Evolutionary conservation across 2,797 vertebrate species (phyloP).

Genomic region (Pangasius djambal): DNA sequence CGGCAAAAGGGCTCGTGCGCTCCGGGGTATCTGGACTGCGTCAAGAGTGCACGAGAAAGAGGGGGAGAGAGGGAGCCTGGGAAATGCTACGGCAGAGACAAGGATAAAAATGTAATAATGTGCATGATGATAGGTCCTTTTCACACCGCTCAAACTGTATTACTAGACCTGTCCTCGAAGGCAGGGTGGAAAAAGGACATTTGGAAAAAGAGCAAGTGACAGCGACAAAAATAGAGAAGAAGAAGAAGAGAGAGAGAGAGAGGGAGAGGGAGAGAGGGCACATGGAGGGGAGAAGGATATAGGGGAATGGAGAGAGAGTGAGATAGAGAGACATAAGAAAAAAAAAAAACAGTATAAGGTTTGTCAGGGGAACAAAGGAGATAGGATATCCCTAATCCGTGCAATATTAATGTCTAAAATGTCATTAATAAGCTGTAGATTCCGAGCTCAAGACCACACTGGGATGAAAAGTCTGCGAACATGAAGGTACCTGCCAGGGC

Average conservation of each 20-base stretch:
- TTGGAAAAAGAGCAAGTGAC: slow-evolving; percentile 57
- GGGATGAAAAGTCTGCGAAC: slow-evolving; percentile 75
- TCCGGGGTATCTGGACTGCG: slow-evolving; percentile 53
- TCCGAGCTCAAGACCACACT: slow-evolving; percentile 78
- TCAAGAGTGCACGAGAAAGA: slow-evolving; percentile 46
- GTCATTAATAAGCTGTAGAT: slow-evolving; percentile 79
- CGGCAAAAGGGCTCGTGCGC: slow-evolving; percentile 48
- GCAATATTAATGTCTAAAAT: slow-evolving; percentile 82
- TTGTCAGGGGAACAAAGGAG: slow-evolving; percentile 69
- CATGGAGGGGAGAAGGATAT: slow-evolving; percentile 30
- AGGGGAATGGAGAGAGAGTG: neutral
- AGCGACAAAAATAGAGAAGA: slow-evolving; percentile 51
- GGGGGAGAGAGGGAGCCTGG: slow-evolving; percentile 21
- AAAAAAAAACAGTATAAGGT: slow-evolving; percentile 59
- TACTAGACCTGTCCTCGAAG: slow-evolving; percentile 57
- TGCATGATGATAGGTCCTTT: slow-evolving; percentile 59
- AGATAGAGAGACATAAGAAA: slow-evolving; percentile 43
- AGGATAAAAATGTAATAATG: slow-evolving; percentile 66
- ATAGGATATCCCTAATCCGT: slow-evolving; percentile 78
- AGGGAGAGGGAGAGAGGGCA: slow-evolving; percentile 20
- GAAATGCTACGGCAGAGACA: slow-evolving; percentile 55
- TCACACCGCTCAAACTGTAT: slow-evolving; percentile 59
- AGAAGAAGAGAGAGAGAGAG: slow-evolving; percentile 11
- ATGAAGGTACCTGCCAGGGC: slow-evolving; percentile 83
- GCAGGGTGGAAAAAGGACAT: slow-evolving; percentile 53